A percentile compares a stretch with the other conserved stretches of the same genome.
Evolutionary conservation across 2,797 vertebrate species (phyloP).

Genomic region (Peromyscus nudipes): DNA sequence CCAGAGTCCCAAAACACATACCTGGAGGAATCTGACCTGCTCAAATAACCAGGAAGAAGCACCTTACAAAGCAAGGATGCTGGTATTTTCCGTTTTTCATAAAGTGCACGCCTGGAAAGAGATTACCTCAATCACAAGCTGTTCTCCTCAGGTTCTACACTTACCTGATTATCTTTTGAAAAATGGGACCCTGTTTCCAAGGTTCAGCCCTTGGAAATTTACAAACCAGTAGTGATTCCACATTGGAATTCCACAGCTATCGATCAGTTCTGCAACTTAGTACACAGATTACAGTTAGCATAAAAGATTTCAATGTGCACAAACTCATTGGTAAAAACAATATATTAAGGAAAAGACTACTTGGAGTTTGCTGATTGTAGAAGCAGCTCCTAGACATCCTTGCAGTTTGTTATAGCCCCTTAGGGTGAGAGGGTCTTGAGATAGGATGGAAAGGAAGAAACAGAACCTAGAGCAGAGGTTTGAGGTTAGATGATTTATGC

Average conservation of each 20-base stretch:
- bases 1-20: not conserved
- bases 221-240: conserved; percentile 76
- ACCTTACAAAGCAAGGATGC: conserved; percentile 47
- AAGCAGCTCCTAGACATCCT: not conserved
- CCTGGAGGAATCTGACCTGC: not conserved
- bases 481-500: not conserved
- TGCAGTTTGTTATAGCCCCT: not conserved
- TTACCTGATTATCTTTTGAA: conserved; percentile 76
- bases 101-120: conserved; percentile 86
- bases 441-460: not conserved
- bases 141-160: conserved; percentile 74
- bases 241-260: conserved; percentile 71
- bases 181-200: conserved; percentile 83
- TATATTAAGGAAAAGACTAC: not conserved
- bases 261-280: conserved; percentile 74
- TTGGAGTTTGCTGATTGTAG: not conserved
- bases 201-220: conserved; percentile 69
- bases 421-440: not conserved
- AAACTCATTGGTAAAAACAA: conserved; percentile 1
- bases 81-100: conserved; percentile 83
- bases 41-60: conserved; percentile 14
- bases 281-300: conserved; percentile 71
- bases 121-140: conserved; percentile 84
- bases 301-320: conserved; percentile 70
- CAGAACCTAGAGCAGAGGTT: not conserved